phyloP scores from a whole-genome alignment of 64 coral and sea anemone species.

The Acropora yongei region DNA sequence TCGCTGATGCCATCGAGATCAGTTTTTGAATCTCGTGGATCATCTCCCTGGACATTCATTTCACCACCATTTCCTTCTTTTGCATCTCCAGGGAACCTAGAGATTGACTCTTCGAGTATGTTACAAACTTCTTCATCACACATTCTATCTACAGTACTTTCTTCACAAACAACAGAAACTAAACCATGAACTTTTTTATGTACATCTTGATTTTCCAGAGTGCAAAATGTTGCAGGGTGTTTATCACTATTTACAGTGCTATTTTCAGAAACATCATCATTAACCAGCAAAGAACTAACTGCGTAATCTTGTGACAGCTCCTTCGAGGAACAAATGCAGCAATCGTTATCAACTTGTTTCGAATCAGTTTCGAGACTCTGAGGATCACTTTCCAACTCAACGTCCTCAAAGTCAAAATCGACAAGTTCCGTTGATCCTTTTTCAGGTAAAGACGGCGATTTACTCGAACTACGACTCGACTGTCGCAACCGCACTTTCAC shows the following conservation, averaged over 20 bases:
- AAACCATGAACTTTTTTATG: background rate
- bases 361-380: background rate
- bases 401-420: constrained; percentile 24
- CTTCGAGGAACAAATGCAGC: background rate
- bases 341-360: background rate
- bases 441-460: background rate
- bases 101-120: background rate
- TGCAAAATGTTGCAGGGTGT: background rate
- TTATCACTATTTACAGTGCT: constrained; percentile 15
- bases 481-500: background rate
- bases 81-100: background rate
- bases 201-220: background rate
- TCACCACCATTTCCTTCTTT: background rate
- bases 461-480: constrained; percentile 9
- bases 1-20: background rate
- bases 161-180: background rate
- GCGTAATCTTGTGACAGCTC: background rate
- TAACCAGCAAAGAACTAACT: background rate
- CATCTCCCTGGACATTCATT: background rate
- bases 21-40: too few relatives aligned
- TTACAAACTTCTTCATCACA: constrained; percentile 34
- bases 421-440: background rate
- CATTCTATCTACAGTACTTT: background rate
- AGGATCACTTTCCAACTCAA: background rate
- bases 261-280: background rate